These are phyloP conservation scores for Acanthisitta chloris DNA, from an alignment of 2,113 vertebrate genomes.

Conservation along the genomic window DNA sequence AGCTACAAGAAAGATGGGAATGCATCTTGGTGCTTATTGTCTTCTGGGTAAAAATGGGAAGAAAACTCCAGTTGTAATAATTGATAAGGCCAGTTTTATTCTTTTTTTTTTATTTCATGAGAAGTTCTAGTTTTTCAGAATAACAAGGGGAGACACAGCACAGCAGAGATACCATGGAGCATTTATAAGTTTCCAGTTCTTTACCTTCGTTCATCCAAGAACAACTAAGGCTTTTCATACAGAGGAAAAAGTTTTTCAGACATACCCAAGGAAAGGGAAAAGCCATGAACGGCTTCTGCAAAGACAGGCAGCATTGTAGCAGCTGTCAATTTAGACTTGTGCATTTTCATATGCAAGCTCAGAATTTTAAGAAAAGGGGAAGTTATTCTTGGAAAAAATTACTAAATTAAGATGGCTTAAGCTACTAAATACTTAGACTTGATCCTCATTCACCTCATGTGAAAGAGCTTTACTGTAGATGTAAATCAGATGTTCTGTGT, in stretches of 20 bases:
- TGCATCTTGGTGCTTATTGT: not conserved
- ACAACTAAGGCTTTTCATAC: not conserved
- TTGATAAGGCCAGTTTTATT: not conserved
- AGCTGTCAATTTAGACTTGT: not conserved
- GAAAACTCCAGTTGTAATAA: not conserved
- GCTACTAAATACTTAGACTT: not conserved
- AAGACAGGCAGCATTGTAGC: not conserved
- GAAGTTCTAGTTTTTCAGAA: not conserved
- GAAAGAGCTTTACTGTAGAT: not conserved
- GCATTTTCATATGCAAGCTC: not conserved
- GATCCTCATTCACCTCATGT: not conserved
- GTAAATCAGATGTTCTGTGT: not conserved
- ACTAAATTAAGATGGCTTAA: not conserved
- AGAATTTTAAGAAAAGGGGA: not conserved
- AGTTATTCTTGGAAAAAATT: not conserved
- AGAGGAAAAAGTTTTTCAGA: not conserved
- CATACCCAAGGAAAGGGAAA: not conserved
- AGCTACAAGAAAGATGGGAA: not conserved
- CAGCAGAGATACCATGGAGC: not conserved
- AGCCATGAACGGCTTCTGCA: not conserved
- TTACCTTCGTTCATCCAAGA: not conserved
- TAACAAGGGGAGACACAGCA: not conserved
- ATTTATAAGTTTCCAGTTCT: not conserved
- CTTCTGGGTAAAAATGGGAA: not conserved
- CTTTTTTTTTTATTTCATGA: not conserved